phyloP scores from a whole-genome alignment of 2,113 vertebrate species.

The Natator depressus region DNA sequence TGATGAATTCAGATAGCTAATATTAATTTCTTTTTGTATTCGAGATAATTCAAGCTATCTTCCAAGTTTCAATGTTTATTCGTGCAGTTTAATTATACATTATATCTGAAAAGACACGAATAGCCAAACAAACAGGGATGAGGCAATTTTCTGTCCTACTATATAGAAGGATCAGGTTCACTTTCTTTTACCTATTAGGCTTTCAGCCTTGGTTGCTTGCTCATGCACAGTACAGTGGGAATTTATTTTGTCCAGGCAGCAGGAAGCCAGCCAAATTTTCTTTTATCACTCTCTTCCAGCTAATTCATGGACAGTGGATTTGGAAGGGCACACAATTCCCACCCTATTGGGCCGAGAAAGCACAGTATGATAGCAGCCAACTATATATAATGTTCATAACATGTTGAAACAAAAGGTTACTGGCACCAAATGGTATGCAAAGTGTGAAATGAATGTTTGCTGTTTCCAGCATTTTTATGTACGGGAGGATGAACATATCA shows the following conservation, averaged over 20 bases:
- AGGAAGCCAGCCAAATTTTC: not conserved
- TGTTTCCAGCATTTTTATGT: not conserved
- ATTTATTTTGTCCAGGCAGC: not conserved
- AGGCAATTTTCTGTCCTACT: accelerated
- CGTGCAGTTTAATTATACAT: not conserved
- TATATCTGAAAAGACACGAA: not conserved
- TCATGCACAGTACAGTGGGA: not conserved
- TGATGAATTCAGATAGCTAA: not conserved
- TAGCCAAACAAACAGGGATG: not conserved
- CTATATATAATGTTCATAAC: not conserved
- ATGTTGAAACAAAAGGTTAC: not conserved
- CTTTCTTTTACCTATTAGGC: not conserved
- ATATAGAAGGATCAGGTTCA: accelerated
- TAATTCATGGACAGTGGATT: not conserved
- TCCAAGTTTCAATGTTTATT: not conserved
- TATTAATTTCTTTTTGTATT: not conserved
- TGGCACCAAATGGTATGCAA: not conserved
- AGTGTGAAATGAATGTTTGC: not conserved
- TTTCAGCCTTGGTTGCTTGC: not conserved
- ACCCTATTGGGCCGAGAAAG: accelerated
- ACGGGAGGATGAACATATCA: not conserved
- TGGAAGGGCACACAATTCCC: not conserved
- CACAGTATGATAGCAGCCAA: not conserved
- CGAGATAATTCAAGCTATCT: not conserved
- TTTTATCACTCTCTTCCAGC: accelerated